Conservation (phyloP, 2,113 vertebrate genomes). For the Dinomys branickii region DNA sequence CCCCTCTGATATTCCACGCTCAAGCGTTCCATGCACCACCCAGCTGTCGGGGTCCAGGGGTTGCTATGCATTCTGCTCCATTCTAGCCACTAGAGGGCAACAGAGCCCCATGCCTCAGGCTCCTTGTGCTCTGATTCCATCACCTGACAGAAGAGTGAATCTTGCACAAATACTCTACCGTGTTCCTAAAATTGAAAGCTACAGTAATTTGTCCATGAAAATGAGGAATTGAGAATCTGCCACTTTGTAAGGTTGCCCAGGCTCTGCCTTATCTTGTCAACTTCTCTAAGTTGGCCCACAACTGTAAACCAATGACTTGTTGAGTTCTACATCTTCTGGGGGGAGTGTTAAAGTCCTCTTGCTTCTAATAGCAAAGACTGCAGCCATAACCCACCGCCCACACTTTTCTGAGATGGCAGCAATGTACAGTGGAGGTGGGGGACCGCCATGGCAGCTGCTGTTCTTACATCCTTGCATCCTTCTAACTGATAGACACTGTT, state of each 20-base stretch:
- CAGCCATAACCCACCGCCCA: background rate
- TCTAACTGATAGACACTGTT: background rate
- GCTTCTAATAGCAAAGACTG: background rate
- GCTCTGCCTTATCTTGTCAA: conserved; percentile 45
- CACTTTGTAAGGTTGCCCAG: background rate
- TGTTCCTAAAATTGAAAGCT: conserved; percentile 60
- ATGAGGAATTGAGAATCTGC: background rate
- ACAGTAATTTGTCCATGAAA: conserved; percentile 57
- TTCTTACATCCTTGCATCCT: background rate
- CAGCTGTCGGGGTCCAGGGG: background rate
- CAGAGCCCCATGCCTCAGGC: background rate
- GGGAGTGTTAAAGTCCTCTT: background rate
- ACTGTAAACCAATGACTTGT: conserved; percentile 24
- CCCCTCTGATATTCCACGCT: background rate
- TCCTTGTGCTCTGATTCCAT: background rate
- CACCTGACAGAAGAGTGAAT: background rate
- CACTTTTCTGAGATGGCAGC: background rate
- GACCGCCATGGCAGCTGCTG: too few species aligned
- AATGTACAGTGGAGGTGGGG: background rate
- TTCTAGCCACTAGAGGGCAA: conserved; percentile 77
- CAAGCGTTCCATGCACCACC: background rate
- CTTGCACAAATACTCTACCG: conserved; percentile 1
- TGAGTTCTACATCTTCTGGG: background rate
- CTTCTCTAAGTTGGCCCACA: background rate
- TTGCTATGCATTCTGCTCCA: background rate